Base-by-base conservation (phyloP, 2,888 invertebrate genomes). In the Eupithecia insigniata region DNA sequence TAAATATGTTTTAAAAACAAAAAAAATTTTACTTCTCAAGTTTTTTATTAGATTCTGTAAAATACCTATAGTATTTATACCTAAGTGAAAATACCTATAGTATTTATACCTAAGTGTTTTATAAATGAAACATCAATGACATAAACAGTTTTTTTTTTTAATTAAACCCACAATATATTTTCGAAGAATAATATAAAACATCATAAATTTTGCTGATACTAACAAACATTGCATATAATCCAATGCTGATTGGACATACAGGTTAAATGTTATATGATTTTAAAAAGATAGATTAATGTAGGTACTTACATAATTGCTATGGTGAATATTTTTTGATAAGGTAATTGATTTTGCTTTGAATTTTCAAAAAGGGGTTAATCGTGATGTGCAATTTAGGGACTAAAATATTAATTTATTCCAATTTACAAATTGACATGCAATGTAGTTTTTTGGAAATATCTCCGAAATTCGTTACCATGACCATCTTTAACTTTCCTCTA, bases 111-210 rank as follows among this genome's bases (percentile, higher is more conserved):
- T 22, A 51, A 7, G 43, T 68, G 32, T 39, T 46, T 60, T 71
- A 58, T 70, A 83, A 92, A 88, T 90, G 73, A 93, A 91, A 92
- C 85, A 81, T 74, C 26, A 81, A 85, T 90, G 86, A 90, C 89
- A 85, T 88, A 88, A 89, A 89, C 85, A 81, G 79, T 92, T 93
- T 91, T 92, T 93, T 92, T 94, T 91, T 92, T 93, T 92, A 93
- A 93, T 92, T 93, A 92, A 93, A 93, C 92, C 87, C 90, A 93
- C 90, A 93, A 92, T 93, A 93, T 92, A 90, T 92, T 55, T 91
- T 93, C 92, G 92, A 93, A 93, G 93, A 93, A 94, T 93, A 93
- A 87, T 93, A 92, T 89, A 93, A n/a, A 93, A 92, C 92, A 90
- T 92, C 88, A 86, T 92, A 93, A 92, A 92, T 89, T 90, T 92